Base-by-base conservation (phyloP, 2,797 vertebrate species). In the Aldrovandia affinis region DNA sequence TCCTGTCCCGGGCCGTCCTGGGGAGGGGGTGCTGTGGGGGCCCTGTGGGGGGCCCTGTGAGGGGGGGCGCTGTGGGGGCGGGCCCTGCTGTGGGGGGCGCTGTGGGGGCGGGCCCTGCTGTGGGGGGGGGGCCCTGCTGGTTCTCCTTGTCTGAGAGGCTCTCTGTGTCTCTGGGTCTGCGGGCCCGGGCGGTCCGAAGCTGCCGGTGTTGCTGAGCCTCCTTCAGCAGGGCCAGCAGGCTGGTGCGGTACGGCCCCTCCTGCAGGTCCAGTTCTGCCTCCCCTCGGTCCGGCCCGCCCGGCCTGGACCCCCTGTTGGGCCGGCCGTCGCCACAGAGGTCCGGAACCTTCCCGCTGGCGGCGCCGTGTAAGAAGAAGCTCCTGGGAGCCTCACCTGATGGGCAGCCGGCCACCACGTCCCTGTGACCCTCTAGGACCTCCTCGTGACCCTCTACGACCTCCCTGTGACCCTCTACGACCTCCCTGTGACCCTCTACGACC, bases 141-240 rank as follows among this genome's bases (percentile, higher is more conserved):
- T 98, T 98, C 92, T 99, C 97, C 89, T 98, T 98, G 92, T 99
- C 97, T 0, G 97, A 98, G 61, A 93, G 93, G 87, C 92, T 95
- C 85, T 95, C 94, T 1, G 82, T 90, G 25, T 83, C 3, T 5
- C 68, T 92, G 0, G 88, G 86, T 47, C 0, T 87, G 82, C 68
- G 87, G 86, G 63, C 90, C 87, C 83, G 88, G 86, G 83, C 83
- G 87, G 85, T 93, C 89, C 93, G 94, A 50, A 95, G 91, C 83
- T 93, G 90, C 44, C 93, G 89, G 87, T 96, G 95, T 47, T 81
- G 88, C 86, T 94, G 97, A 28, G 98, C 98, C 90, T 96, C 97
- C 93, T 97, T 98, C 73, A 99, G 91, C 89, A 99, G 94, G 83
- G 96, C 97, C 93, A 98, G 97, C 84, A 99, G 96, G 86, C 96